phyloP scores from a whole-genome alignment of 2,113 vertebrate species.

The Indri indri region DNA sequence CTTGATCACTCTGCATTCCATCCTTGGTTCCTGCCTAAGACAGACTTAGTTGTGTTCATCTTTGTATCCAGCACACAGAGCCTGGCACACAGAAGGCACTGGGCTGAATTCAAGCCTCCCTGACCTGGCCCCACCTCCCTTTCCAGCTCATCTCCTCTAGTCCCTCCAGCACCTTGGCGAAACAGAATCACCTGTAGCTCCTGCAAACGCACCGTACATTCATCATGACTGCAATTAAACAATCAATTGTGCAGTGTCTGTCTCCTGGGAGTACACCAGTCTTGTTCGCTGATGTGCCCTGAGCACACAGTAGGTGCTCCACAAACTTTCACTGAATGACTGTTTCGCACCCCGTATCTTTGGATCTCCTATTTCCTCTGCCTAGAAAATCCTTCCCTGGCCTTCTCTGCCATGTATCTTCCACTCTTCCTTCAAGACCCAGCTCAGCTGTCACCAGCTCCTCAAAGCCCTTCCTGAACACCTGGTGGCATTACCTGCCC shows the following conservation, averaged over 20 bases:
- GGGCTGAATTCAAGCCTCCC: not conserved
- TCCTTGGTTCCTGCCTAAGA: not conserved
- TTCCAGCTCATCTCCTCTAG: not conserved
- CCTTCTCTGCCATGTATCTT: not conserved
- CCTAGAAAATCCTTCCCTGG: not conserved
- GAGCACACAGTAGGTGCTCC: not conserved
- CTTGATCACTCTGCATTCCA: not conserved
- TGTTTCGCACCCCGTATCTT: not conserved
- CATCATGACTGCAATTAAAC: not conserved
- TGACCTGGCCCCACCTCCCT: not conserved
- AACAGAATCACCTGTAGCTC: not conserved
- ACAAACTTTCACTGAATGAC: not conserved
- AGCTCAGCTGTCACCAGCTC: not conserved
- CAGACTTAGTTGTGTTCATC: not conserved
- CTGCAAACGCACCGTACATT: not conserved
- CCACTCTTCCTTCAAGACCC: not conserved
- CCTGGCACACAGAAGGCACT: not conserved
- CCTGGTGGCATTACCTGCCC: too few relatives aligned
- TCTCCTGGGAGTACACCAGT: fast-evolving
- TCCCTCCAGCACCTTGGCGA: not conserved
- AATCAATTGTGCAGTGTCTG: too few relatives aligned
- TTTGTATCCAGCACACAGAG: not conserved
- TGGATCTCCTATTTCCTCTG: not conserved
- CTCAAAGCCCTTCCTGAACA: not conserved
- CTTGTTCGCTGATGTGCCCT: not conserved